These are phyloP conservation scores for Cacoxenus indagator DNA, from an alignment of 2,888 invertebrate genomes.

Conservation along the genomic window DNA sequence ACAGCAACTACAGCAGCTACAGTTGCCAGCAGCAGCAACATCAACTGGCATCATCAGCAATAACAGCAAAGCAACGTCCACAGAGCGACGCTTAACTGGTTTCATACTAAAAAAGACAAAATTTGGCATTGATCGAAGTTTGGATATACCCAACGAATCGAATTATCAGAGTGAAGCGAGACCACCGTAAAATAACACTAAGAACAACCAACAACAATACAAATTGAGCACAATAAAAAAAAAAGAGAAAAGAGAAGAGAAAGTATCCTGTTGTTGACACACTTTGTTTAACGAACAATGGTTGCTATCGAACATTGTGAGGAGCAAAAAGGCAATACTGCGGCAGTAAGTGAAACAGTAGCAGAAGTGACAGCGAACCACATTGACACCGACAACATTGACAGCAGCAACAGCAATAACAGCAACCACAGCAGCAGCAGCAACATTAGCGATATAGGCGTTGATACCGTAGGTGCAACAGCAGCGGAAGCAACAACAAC, in stretches of 20 bases:
- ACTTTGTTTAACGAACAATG: constrained; percentile 57
- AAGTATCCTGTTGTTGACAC: constrained; percentile 14
- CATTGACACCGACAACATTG: constrained; percentile 21
- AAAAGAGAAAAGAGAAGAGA: neutral
- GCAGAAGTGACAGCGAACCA: constrained; percentile 3
- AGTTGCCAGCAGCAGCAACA: constrained; percentile 31
- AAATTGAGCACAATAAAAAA: constrained; percentile 11
- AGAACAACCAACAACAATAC: constrained; percentile 20
- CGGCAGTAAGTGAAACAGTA: constrained; percentile 30
- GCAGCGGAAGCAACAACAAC: constrained; percentile 14
- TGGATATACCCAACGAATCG: constrained; percentile 50
- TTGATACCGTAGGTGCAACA: constrained; percentile 29
- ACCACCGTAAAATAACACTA: constrained; percentile 58
- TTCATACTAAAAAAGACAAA: constrained; percentile 38
- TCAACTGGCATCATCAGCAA: neutral
- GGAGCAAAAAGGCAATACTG: neutral
- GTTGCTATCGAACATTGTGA: constrained; percentile 62
- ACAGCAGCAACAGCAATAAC: constrained; percentile 22
- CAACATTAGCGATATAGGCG: constrained; percentile 9
- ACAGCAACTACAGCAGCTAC: constrained; percentile 28
- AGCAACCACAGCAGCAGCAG: constrained; percentile 31
- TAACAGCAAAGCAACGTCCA: constrained; percentile 25
- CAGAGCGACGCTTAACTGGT: constrained; percentile 9
- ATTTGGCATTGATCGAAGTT: constrained; percentile 27
- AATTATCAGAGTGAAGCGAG: constrained; percentile 59